Conservation (phyloP, 2,888 invertebrate species). For the Diaprepes abbreviatus region DNA sequence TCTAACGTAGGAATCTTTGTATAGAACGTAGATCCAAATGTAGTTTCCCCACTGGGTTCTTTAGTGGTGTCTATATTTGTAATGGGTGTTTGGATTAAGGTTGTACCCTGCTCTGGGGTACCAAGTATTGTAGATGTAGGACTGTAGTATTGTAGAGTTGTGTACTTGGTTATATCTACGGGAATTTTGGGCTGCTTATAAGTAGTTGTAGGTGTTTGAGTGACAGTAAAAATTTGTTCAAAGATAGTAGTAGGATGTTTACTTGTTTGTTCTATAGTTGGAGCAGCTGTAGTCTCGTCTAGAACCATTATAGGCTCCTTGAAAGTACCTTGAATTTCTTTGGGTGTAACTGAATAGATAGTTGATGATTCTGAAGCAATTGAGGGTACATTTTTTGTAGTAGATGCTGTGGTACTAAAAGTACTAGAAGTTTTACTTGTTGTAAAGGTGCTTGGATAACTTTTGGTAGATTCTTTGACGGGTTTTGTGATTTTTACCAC, state of each 20-base stretch:
- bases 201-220: background rate
- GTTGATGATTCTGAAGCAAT: conserved; percentile 1
- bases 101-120: background rate
- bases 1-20: background rate
- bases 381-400: conserved; percentile 12
- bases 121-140: background rate
- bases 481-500: conserved; percentile 14
- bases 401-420: conserved; percentile 11
- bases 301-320: conserved; percentile 22
- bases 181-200: background rate
- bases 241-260: conserved; percentile 14
- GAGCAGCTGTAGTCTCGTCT: conserved; percentile 15
- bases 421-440: conserved; percentile 5
- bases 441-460: background rate
- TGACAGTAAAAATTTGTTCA: conserved; percentile 20
- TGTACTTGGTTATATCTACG: background rate
- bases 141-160: conserved; percentile 6
- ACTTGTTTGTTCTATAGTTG: conserved; percentile 38
- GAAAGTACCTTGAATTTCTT: background rate
- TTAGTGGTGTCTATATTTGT: conserved; percentile 25
- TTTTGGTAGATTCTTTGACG: background rate
- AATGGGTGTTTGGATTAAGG: background rate
- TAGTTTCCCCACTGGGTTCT: background rate
- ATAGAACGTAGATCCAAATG: background rate
- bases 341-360: conserved; percentile 5